Conservation (phyloP, 2,113 vertebrate species). For the Mustelus asterias region DNA sequence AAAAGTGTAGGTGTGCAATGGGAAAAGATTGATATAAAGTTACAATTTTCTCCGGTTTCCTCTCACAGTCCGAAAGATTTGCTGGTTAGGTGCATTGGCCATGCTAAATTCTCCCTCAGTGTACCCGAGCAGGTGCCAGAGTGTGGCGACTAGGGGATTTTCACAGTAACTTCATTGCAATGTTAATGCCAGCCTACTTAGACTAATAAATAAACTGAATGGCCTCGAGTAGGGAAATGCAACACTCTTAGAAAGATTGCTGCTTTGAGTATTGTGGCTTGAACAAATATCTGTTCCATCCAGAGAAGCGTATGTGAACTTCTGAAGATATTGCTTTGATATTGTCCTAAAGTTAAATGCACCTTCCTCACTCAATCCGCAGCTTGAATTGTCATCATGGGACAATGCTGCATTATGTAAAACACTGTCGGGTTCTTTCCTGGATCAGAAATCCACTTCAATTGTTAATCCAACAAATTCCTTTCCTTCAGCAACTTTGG, state of each 20-base stretch:
- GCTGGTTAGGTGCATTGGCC: no score
- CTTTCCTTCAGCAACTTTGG: conserved; percentile 11
- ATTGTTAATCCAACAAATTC: neutral
- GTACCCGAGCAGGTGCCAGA: no score
- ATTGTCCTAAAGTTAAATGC: neutral
- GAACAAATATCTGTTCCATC: neutral
- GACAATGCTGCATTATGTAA: neutral
- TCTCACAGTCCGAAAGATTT: no score
- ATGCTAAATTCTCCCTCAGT: no score
- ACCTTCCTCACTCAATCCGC: neutral
- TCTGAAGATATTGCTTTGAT: neutral
- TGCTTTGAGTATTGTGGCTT: neutral
- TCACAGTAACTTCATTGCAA: no score
- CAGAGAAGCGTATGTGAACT: neutral
- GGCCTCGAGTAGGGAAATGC: neutral
- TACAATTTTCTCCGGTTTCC: neutral
- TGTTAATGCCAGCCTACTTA: no score
- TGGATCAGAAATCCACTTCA: neutral
- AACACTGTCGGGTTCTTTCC: neutral
- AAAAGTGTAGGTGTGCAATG: neutral
- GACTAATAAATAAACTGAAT: no score
- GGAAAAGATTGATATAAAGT: neutral
- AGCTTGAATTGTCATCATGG: conserved; percentile 15
- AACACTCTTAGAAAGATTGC: neutral
- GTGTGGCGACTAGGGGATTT: no score